Base-by-base conservation (phyloP, 2,888 invertebrate species). In the Himalopsyche tibetana region DNA sequence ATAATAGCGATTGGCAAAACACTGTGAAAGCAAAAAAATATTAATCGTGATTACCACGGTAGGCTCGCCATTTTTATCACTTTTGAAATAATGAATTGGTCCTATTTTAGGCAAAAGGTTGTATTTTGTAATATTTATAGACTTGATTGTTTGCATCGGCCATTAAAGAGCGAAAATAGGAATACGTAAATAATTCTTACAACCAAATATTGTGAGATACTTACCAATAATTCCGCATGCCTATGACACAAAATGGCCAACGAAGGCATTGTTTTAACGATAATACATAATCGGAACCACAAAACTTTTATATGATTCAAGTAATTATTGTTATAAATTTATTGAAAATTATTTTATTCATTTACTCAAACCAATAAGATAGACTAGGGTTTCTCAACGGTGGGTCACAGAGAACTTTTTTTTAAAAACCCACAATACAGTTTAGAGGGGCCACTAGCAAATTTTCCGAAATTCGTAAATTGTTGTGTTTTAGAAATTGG, bases 91-190 rank as follows among this genome's bases (percentile, higher is more conserved):
- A 63, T 63, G 63, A 63, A 63, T 63, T 19, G 63, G 63, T 63
- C 6, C 63, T 63, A 63, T 63, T 63, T 63, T 19, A 19, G 63
- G 63, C 28, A 19, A 63, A 28, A 19, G 63, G 28, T n/a, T 63
- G 63, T 63, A 63, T 63, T 63, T 63, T 63, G 63, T 5, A 63
- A 19, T 63, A 63, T 63, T 63, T 19, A 63, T 63, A 63, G 63
- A 63, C 19, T 28, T 11, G n/a, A 63, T 19, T 63, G 63, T 63
- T 63, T 63, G 63, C 63, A 63, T 63, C 63, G 19, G 19, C 63
- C 63, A 63, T 19, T 19, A 63, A 63, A 4, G 28, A 3, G 19
- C 28, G 28, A 63, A 19, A 63, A 63, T 63, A 63, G 63, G 19
- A 63, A 63, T 4, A 19, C 63, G 63, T 63, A 63, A 63, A 63